Evolutionary conservation across 2,888 invertebrate species (phyloP), one percentile per base, ranked within the genome.

Genomic region (Alloplasta piceator): DNA sequence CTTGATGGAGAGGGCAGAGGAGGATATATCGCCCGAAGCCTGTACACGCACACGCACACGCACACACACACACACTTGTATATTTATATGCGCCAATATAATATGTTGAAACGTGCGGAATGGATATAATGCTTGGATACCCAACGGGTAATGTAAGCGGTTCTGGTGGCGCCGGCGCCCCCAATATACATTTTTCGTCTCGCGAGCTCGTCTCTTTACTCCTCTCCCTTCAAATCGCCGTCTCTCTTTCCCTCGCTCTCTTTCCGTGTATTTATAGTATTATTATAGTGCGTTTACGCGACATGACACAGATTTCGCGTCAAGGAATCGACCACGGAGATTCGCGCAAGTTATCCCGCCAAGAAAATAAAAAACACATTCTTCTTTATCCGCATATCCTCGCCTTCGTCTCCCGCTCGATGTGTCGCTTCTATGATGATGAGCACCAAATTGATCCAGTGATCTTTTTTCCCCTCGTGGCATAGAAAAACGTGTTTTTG

Each of bases 261-360:
- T 63, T 46, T 16, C 63, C 76, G 85, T 82, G 85, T 90, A 90
- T 90, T 90, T 90, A 90, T 90, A 90, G 90, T 87, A 88, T 86
- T 89, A 89, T 90, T 89, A 87, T 87, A 89, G 87, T 88, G 83
- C 88, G 88, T 90, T 90, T 88, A 89, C 86, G 86, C 87, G 88
- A 86, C 87, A 87, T 88, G 89, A 87, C 90, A 90, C 87, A 88
- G 86, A 90, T 90, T 89, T 85, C 82, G 70, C 64, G 68, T 66
- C 79, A 60, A 58, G 50, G 52, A 80, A 80, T 78, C 79, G 72
- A 60, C 60, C 67, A 78, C 70, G 71, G 76, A 46, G 26, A 26
- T 26, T 26, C 3, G 26, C 26, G 26, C 26, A 26, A 26, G 26
- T 3, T 26, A 26, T 26, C 26, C 26, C 3, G 26, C 26, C 26